A percentile compares a stretch with the other conserved stretches of the same genome.
These are phyloP conservation scores for Gibbula magus DNA, from an alignment of 2,888 invertebrate genomes.

Conservation along the genomic window DNA sequence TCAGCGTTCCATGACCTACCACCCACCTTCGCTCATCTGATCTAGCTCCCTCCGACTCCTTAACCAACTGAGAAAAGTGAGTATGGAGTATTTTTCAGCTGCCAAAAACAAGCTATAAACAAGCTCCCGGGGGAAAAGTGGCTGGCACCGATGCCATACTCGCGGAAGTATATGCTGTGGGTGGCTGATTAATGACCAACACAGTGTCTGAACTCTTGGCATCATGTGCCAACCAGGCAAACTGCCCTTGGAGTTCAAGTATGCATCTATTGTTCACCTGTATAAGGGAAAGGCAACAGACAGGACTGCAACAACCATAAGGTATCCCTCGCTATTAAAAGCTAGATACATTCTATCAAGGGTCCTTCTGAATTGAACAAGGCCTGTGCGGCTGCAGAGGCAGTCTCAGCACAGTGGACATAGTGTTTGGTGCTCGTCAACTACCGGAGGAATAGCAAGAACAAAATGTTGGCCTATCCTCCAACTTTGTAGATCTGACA, in stretches of 20 bases:
- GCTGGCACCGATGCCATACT: no score
- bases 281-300: slow-evolving; percentile 29
- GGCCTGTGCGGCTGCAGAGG: background rate
- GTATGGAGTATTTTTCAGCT: no score
- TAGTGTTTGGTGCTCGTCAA: background rate
- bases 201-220: background rate
- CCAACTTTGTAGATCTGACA: no score
- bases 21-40: no score
- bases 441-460: background rate
- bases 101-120: no score
- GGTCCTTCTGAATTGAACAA: slow-evolving; percentile 31
- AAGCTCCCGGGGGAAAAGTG: no score
- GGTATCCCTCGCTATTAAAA: slow-evolving; percentile 32
- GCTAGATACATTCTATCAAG: slow-evolving; percentile 36
- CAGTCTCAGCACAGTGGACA: background rate
- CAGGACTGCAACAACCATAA: slow-evolving; percentile 34
- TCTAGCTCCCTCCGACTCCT: no score
- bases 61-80: no score
- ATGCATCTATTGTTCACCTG: slow-evolving; percentile 33
- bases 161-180: background rate
- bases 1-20: no score
- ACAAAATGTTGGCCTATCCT: no score
- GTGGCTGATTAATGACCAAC: background rate
- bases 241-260: slow-evolving; percentile 35
- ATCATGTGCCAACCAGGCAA: background rate